Base-by-base conservation (phyloP, 1,140 invertebrate species). In the Muscidifurax raptorellus region DNA sequence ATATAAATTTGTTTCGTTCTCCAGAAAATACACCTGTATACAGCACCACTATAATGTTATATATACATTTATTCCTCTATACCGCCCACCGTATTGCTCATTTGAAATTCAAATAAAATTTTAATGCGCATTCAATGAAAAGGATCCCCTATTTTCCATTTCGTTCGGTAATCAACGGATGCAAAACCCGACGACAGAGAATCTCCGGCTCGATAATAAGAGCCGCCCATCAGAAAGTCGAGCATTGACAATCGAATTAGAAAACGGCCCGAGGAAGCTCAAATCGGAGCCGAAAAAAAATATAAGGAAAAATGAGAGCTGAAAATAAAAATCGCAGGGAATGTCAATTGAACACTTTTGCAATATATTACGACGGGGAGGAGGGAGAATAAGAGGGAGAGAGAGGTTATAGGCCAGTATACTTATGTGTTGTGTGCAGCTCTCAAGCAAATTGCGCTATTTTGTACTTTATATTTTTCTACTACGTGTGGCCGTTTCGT, bases 231-330 rank as follows among this genome's bases (percentile, higher is more conserved):
- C n/a, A 89, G 92, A 93, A 92, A 93, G 91, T 92, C 90, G 90
- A 93, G 92, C 92, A 91, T 91, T 90, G 92, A 93, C 92, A 93
- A 93, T 93, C 92, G 90, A 92, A 91, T 40, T 40, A 40, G 36
- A 90, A 90, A 90, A 88, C 89, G 90, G 28, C 59, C 44, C 25
- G 15, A 77, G 2, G 6, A 15, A 76, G 40, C 47, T 52, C 12
- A 47, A 77, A 44, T 22, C 40, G 74, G n/a, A 47, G 18, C 32
- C 52, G 32, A 40, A 18, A 75, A 40, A 12, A 36, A 10, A 40
- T 9, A 0, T 40, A 75, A 75, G 13, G 7, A 36, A 32, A n/a
- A n/a, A 40, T 40, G 32, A 22, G 71, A 72, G 18, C 32, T 72
- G 32, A 72, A 32, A 40, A 72, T 18, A 5, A 10, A 72, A 72